Evolutionary conservation across 2,888 invertebrate genomes (phyloP), one percentile per base, ranked within the genome.

Genomic region (Pyrocoelia pectoralis): DNA sequence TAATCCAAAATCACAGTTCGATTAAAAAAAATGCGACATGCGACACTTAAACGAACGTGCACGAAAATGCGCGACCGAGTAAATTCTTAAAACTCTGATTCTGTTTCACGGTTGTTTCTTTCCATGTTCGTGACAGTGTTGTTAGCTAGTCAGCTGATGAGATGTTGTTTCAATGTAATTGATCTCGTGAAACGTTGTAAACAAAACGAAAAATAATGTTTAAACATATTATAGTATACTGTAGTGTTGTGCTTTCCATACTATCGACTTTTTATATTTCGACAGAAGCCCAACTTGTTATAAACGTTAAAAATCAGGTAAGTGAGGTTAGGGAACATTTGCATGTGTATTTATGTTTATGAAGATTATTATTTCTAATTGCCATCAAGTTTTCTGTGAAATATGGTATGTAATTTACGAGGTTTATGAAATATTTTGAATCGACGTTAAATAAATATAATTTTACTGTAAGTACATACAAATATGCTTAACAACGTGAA

Each of bases 301-400:
- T 80, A 56, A 80, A 80, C 73, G 80, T 80, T 51, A 74, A 77
- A 68, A 80, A 80, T 74, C 79, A 80, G 79, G 80, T 80, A 68
- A 72, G 62, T 67, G 52, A 50, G 29, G 52, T 41, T 54, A 51
- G 50, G 24, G 3, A 33, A 2, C 29, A 38, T n/a, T 46, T 50
- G 59, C 60, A 65, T 65, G 65, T 61, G 56, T 57, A 49, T 13
- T 43, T 14, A 9, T 14, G n/a, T 33, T 33, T 33, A 33, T 33
- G 33, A 33, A 24, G 4, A 6, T 5, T 24, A 24, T 24, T 24
- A n/a, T n/a, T n/a, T n/a, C n/a, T n/a, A n/a, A n/a, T n/a, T n/a
- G n/a, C n/a, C n/a, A n/a, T n/a, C n/a, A n/a, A n/a, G n/a, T n/a
- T n/a, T n/a, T n/a, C n/a, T n/a, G n/a, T n/a, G n/a, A n/a, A n/a